These are phyloP conservation scores for Drosophila ananassae DNA, from an alignment of 1,140 invertebrate species.

Conservation along the genomic window DNA sequence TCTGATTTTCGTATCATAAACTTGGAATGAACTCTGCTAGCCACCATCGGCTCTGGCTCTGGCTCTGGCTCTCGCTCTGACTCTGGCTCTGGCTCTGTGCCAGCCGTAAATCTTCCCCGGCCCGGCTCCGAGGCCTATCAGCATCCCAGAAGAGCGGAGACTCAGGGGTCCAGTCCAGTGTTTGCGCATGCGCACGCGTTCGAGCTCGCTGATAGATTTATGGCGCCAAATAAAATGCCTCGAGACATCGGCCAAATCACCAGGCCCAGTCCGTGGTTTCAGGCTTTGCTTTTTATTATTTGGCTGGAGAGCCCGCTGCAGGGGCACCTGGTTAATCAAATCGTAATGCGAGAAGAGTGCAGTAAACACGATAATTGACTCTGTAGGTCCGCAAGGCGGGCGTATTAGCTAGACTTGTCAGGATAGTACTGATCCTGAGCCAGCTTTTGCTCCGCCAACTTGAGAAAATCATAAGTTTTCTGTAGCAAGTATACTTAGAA, in stretches of 20 bases:
- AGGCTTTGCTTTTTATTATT: not conserved
- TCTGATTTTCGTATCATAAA: conserved; percentile 83
- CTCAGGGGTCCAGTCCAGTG: conserved; percentile 37
- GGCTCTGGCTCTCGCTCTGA: conserved; percentile 19
- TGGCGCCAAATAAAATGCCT: conserved; percentile 83
- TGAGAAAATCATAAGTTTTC: too few relatives aligned
- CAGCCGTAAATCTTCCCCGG: conserved; percentile 72
- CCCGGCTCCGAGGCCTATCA: conserved; percentile 56
- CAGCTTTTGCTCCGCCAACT: not conserved
- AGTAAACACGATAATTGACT: conserved; percentile 74
- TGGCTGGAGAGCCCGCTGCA: conserved; percentile 8
- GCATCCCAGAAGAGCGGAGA: conserved; percentile 43
- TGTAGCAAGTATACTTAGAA: too few relatives aligned
- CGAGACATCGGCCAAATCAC: conserved; percentile 74
- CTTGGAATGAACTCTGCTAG: conserved; percentile 66
- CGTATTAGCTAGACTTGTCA: conserved; percentile 26
- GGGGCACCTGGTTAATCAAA: conserved; percentile 69
- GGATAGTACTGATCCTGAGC: not conserved
- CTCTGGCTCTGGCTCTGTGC: conserved; percentile 54
- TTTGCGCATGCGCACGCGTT: conserved; percentile 80
- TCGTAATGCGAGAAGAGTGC: conserved; percentile 66
- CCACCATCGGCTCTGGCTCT: conserved; percentile 31
- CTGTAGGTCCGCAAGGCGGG: conserved; percentile 52
- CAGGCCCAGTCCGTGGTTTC: conserved; percentile 21
- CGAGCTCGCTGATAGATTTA: conserved; percentile 78